These are phyloP conservation scores for Solenopsis fugax DNA, from an alignment of 1,140 invertebrate species.

Conservation along the genomic window DNA sequence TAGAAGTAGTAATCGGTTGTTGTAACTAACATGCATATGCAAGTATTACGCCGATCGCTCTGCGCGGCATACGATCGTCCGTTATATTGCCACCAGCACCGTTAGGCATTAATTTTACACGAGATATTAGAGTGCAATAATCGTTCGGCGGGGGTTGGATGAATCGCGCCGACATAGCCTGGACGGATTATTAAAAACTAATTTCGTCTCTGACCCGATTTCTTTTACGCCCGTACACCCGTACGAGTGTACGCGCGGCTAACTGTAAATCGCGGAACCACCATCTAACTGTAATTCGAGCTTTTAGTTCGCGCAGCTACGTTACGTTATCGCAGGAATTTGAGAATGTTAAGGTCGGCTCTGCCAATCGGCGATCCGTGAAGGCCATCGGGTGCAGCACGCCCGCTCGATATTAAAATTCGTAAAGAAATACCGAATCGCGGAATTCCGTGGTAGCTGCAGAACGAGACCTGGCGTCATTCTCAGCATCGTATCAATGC, in stretches of 20 bases:
- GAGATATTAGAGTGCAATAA: conserved; percentile 35
- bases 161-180: background rate
- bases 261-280: conserved; percentile 79
- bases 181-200: conserved; percentile 49
- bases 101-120: conserved; percentile 56
- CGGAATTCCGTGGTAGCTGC: background rate
- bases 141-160: conserved; percentile 3
- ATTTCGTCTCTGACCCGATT: conserved; percentile 64
- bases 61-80: conserved; percentile 7
- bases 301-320: conserved; percentile 67
- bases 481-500: too few species aligned
- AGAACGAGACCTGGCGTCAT: background rate
- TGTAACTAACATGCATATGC: conserved; percentile 13
- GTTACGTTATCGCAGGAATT: conserved; percentile 57
- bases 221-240: background rate
- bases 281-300: conserved; percentile 83
- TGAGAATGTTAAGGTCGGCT: conserved; percentile 42
- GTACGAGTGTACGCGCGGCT: conserved; percentile 43
- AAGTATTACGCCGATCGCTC: background rate
- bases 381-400: background rate
- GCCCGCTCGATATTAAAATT: background rate
- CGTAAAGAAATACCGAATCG: background rate
- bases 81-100: conserved; percentile 28
- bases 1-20: conserved; percentile 2
- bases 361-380: background rate